These are phyloP conservation scores for Byasa hedistus DNA, from an alignment of 2,888 invertebrate genomes.

Conservation along the genomic window DNA sequence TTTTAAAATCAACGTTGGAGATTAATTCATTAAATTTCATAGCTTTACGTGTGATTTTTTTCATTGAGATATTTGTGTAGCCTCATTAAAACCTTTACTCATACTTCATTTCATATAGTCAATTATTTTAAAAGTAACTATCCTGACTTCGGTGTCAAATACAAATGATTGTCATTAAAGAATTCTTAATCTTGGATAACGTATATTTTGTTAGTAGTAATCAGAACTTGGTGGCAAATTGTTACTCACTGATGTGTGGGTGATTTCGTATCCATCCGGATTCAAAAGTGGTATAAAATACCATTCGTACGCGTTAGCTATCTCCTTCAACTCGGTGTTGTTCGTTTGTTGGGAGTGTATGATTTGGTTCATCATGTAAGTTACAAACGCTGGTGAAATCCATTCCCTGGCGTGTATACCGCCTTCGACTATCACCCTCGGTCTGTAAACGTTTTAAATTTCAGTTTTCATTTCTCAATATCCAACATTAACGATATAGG, in stretches of 20 bases:
- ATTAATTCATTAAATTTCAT: too few species aligned
- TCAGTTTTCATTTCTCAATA: too few species aligned
- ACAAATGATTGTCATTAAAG: too few species aligned
- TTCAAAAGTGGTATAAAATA: constrained; percentile 85
- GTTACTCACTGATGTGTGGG: constrained; percentile 72
- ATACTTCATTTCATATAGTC: too few species aligned
- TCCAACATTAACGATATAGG: too few species aligned
- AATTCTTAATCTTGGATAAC: not conserved
- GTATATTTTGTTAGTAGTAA: not conserved
- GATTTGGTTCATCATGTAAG: constrained; percentile 79
- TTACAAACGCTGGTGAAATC: constrained; percentile 82
- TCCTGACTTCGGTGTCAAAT: too few species aligned
- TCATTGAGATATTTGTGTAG: too few species aligned
- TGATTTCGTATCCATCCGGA: constrained; percentile 86
- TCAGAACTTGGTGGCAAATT: not conserved
- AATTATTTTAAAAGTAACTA: too few species aligned
- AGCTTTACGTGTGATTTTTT: too few species aligned
- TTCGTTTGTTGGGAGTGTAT: constrained; percentile 56
- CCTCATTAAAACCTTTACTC: too few species aligned
- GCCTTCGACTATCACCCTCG: constrained; percentile 78
- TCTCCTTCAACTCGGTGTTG: constrained; percentile 51
- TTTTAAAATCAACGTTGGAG: too few species aligned
- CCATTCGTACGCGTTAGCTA: constrained; percentile 81
- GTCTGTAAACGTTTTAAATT: constrained; percentile 46
- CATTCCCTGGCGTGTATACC: constrained; percentile 88